Conservation (phyloP, 2,797 vertebrate species). For the Acropternis orthonyx region DNA sequence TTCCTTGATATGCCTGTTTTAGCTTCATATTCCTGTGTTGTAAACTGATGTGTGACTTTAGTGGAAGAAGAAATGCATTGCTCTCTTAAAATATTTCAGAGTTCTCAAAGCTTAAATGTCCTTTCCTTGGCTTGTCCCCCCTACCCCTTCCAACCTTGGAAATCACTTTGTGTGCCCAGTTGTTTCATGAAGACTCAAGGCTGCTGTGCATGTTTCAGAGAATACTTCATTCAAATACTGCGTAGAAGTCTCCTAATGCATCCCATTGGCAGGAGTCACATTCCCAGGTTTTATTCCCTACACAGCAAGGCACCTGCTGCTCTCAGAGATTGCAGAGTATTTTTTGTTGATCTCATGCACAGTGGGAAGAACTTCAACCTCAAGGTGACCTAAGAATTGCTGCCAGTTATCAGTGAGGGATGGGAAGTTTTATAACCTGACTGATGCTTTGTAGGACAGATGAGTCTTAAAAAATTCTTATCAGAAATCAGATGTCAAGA, state of each 20-base stretch:
- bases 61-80: not conserved
- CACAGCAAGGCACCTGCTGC: not conserved
- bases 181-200: not conserved
- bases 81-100: not conserved
- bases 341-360: rapidly evolving
- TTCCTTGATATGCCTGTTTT: not conserved
- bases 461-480: not conserved
- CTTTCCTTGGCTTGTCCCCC: not conserved
- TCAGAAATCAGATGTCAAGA: not conserved
- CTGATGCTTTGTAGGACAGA: not conserved
- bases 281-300: not conserved
- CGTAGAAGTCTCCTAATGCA: not conserved
- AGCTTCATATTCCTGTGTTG: not conserved
- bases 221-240: not conserved
- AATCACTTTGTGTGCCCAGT: not conserved
- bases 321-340: not conserved
- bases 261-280: not conserved
- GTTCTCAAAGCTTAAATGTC: not conserved
- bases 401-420: not conserved
- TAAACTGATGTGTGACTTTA: not conserved
- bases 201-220: not conserved
- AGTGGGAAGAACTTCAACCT: not conserved
- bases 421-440: not conserved
- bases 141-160: not conserved
- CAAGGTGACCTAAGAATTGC: not conserved